Base-by-base conservation (phyloP, 64 coral and sea anemone genomes). In the Astreopora myriophthalma region DNA sequence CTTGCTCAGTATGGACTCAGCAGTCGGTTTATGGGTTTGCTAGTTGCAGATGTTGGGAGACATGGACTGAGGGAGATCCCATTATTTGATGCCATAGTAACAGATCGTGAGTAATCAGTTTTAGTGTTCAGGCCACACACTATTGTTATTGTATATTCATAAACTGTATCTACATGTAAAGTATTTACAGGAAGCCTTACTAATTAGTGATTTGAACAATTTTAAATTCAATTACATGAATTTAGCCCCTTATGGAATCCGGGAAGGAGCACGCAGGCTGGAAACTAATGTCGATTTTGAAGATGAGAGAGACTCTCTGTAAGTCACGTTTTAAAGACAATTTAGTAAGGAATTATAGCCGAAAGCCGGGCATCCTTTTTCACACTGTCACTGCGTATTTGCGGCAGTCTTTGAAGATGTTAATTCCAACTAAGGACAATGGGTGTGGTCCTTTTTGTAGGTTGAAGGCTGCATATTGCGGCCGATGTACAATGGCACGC, bases 61-160 rank as follows among this genome's bases (percentile, higher is more conserved):
- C 73, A 74, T 16, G 94, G 92, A 39, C 80, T 95, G 2, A 86
- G 94, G 84, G 48, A 79, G 25, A 23, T 48, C 5, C 96, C 96
- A 22, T 80, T 95, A 40, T 98, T 98, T 90, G 96, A 98, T 85
- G 96, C 96, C 22, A 95, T 98, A 17, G 67, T 98, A 64, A 98
- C 96, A 66, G 96, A 98, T 66, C 96, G 96, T 98, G 79, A 98
- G 96, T 98, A 68, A 39, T 52, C 40, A 49, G 24, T 34, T 20
- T 65, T 91, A 16, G 17, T 25, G 81, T 79, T 16, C n/a, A n/a
- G n/a, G n/a, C n/a, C n/a, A n/a, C n/a, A n/a, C n/a, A n/a, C n/a
- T n/a, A n/a, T n/a, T n/a, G n/a, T n/a, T n/a, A n/a, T n/a, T n/a
- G n/a, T n/a, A n/a, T n/a, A n/a, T n/a, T n/a, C n/a, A n/a, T n/a